These are phyloP conservation scores for Mycetomoellerius zeteki DNA, from an alignment of 1,140 invertebrate genomes.

Conservation along the genomic window DNA sequence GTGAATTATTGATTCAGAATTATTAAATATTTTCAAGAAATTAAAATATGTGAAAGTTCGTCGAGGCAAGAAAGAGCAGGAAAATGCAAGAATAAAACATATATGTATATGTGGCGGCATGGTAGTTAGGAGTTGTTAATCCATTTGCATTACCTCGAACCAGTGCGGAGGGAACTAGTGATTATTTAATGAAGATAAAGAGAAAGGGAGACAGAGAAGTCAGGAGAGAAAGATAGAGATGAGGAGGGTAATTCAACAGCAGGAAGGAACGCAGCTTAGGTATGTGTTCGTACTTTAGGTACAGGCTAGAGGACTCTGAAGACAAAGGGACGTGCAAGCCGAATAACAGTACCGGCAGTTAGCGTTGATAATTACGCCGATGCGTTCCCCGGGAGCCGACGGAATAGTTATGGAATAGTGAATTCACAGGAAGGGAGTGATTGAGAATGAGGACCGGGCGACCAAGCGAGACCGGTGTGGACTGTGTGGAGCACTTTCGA, in stretches of 20 bases:
- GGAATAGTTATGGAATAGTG: conserved; percentile 61
- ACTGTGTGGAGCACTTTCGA: conserved; percentile 11
- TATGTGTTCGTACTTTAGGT: conserved; percentile 38
- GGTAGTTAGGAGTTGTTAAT: conserved; percentile 54
- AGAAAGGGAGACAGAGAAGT: neutral
- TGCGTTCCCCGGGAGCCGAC: conserved; percentile 75
- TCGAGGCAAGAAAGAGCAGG: neutral
- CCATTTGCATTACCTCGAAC: conserved; percentile 53
- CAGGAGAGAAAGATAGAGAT: conserved; percentile 34
- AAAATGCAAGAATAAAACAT: conserved; percentile 23
- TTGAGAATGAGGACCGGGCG: conserved; percentile 35
- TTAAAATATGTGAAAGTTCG: neutral
- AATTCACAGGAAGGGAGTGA: conserved; percentile 60
- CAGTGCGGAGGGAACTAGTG: conserved; percentile 41
- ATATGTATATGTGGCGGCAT: conserved; percentile 19
- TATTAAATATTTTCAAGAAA: neutral
- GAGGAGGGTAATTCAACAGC: conserved; percentile 36
- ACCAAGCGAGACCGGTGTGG: neutral
- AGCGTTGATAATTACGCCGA: conserved; percentile 80
- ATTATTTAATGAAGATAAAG: conserved; percentile 43
- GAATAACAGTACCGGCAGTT: conserved; percentile 82
- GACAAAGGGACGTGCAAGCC: conserved; percentile 80
- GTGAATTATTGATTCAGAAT: conserved; percentile 17
- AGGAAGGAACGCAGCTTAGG: conserved; percentile 56
- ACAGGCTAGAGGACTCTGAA: conserved; percentile 69